These are phyloP conservation scores for Macrosoma leucophasiata DNA, from an alignment of 2,888 invertebrate genomes.

Conservation along the genomic window DNA sequence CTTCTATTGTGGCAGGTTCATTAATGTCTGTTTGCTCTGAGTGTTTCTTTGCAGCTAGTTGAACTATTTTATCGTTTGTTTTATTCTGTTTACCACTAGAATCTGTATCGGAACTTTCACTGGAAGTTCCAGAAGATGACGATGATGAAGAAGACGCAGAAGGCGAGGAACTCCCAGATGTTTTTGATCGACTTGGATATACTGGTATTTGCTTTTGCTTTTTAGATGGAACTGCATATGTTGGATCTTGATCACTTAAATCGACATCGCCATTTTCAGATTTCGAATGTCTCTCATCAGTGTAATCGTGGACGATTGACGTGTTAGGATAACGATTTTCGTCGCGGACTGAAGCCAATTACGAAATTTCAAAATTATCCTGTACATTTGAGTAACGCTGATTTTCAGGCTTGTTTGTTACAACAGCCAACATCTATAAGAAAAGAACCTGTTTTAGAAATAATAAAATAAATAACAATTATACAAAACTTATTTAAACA, in stretches of 20 bases:
- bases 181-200: conserved; percentile 7
- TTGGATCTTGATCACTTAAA: conserved; percentile 20
- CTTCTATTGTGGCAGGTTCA: conserved; percentile 13
- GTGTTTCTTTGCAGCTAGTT: too few species aligned
- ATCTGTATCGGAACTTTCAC: conserved; percentile 1
- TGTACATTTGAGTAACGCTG: conserved; percentile 12
- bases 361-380: not conserved
- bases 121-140: conserved; percentile 8
- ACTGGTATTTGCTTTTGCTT: conserved; percentile 11
- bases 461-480: too few species aligned
- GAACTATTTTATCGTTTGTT: too few species aligned
- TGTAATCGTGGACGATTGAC: conserved; percentile 12
- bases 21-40: not conserved
- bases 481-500: too few species aligned
- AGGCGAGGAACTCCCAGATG: conserved; percentile 14
- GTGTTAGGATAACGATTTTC: too few species aligned
- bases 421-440: conserved; percentile 17
- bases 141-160: conserved; percentile 16
- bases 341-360: not conserved
- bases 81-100: too few species aligned
- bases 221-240: conserved; percentile 13
- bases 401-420: conserved; percentile 14
- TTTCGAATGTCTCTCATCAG: conserved; percentile 10
- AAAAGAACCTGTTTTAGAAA: conserved; percentile 10
- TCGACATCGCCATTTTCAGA: conserved; percentile 16